Evolutionary conservation across 2,888 invertebrate genomes (phyloP).

Genomic region (Chloromyia formosa): DNA sequence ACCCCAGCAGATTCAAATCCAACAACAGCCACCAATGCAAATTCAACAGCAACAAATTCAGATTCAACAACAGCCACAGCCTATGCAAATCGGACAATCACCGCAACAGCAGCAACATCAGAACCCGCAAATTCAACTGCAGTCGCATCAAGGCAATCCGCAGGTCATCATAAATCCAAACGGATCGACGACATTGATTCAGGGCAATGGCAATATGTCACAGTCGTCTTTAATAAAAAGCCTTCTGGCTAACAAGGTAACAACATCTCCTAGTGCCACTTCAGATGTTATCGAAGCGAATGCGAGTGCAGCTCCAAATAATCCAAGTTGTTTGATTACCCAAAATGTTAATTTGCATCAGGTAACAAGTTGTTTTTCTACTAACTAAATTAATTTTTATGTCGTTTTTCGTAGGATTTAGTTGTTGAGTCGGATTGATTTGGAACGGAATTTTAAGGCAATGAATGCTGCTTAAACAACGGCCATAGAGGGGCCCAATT

Average conservation of each 20-base stretch:
- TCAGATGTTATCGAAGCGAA: constrained; percentile 55
- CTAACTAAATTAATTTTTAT: constrained; percentile 46
- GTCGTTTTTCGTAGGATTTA: constrained; percentile 40
- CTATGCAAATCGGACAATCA: constrained; percentile 42
- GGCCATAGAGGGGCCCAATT: no score
- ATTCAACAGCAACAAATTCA: constrained; percentile 47
- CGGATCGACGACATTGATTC: constrained; percentile 38
- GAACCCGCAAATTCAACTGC: constrained; percentile 18
- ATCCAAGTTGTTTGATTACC: constrained; percentile 59
- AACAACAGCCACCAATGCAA: constrained; percentile 50
- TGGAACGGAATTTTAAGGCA: no score
- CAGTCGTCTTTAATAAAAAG: constrained; percentile 88
- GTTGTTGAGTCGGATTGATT: not conserved
- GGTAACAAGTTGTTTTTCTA: constrained; percentile 54
- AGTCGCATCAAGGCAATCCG: constrained; percentile 11
- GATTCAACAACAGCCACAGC: constrained; percentile 45
- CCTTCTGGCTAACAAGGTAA: constrained; percentile 92
- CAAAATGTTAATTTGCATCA: constrained; percentile 57
- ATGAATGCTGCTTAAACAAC: no score
- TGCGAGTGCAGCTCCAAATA: constrained; percentile 57
- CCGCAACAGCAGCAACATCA: constrained; percentile 47
- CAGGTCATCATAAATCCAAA: constrained; percentile 18
- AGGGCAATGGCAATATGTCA: constrained; percentile 41
- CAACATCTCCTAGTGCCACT: constrained; percentile 54
- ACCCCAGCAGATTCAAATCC: constrained; percentile 43